These are phyloP conservation scores for Heterotilapia buettikoferi DNA, from an alignment of 2,113 vertebrate genomes.

Conservation along the genomic window DNA sequence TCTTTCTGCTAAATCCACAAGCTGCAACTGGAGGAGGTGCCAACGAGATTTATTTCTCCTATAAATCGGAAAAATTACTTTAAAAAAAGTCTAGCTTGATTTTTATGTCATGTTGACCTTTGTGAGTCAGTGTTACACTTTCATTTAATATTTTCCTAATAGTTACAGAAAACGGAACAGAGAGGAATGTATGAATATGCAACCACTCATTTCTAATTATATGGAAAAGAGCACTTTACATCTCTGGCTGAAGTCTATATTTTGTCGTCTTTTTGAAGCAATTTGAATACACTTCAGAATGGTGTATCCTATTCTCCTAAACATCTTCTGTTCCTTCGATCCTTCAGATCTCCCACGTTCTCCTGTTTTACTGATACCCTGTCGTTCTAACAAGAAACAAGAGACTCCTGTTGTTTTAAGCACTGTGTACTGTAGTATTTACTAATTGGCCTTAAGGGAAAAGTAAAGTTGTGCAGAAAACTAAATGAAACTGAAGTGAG, in stretches of 20 bases:
- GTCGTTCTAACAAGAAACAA: conserved; percentile 40
- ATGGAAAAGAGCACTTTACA: background rate
- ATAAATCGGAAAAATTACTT: conserved; percentile 27
- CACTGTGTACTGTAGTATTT: conserved; percentile 41
- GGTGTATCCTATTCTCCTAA: background rate
- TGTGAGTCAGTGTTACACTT: background rate
- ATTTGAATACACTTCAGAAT: background rate
- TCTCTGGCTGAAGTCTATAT: background rate
- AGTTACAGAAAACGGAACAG: background rate
- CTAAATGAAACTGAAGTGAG: conserved; percentile 61
- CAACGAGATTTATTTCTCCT: conserved; percentile 40
- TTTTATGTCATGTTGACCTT: background rate
- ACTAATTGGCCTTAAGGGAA: conserved; percentile 72
- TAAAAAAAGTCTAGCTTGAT: conserved; percentile 15
- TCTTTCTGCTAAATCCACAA: conserved; percentile 57
- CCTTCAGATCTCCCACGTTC: conserved; percentile 23
- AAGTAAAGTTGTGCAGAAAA: conserved; percentile 62
- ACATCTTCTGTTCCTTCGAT: background rate
- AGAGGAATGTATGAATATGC: background rate
- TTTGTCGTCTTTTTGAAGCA: background rate
- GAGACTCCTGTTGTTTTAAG: conserved; percentile 52
- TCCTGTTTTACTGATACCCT: conserved; percentile 23
- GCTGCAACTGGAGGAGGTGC: conserved; percentile 55
- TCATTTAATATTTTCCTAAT: background rate
- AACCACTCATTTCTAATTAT: background rate